Conservation (phyloP, 1,140 invertebrate species). For the Drosophila nikananu region DNA sequence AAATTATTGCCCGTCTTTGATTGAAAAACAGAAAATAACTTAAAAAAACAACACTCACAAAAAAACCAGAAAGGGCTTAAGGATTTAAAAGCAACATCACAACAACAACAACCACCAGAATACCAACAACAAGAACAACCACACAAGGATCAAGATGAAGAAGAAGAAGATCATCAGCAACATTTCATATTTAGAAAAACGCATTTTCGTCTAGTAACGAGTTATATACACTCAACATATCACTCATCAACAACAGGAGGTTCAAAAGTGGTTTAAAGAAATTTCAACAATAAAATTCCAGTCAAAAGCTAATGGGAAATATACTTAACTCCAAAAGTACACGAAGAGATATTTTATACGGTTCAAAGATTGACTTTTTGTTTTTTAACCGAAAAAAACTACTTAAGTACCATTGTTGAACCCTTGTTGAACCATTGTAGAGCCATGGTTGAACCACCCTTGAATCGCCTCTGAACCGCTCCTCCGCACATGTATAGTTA, state of each 20-base stretch:
- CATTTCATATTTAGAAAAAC: slow-evolving; percentile 20
- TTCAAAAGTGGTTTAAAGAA: slow-evolving; percentile 14
- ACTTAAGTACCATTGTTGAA: neutral
- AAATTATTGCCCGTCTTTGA: slow-evolving; percentile 74
- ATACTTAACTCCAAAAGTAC: neutral
- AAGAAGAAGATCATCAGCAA: slow-evolving; percentile 21
- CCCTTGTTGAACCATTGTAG: slow-evolving; percentile 7
- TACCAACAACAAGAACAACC: slow-evolving; percentile 26
- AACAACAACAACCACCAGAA: slow-evolving; percentile 20
- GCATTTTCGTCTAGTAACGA: slow-evolving; percentile 17
- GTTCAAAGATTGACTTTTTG: neutral
- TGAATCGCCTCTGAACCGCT: neutral
- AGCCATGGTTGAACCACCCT: neutral
- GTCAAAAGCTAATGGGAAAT: neutral
- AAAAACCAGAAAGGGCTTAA: slow-evolving; percentile 16
- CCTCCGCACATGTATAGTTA: slow-evolving; percentile 8
- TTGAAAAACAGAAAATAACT: slow-evolving; percentile 30
- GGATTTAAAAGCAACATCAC: slow-evolving; percentile 37
- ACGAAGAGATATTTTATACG: neutral
- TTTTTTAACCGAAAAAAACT: neutral
- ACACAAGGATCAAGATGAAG: slow-evolving; percentile 19
- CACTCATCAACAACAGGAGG: neutral
- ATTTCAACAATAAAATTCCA: neutral
- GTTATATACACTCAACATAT: neutral
- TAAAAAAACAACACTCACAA: neutral